Evolutionary conservation across 1,140 invertebrate species (phyloP).

Genomic region (Maconellicoccus hirsutus): DNA sequence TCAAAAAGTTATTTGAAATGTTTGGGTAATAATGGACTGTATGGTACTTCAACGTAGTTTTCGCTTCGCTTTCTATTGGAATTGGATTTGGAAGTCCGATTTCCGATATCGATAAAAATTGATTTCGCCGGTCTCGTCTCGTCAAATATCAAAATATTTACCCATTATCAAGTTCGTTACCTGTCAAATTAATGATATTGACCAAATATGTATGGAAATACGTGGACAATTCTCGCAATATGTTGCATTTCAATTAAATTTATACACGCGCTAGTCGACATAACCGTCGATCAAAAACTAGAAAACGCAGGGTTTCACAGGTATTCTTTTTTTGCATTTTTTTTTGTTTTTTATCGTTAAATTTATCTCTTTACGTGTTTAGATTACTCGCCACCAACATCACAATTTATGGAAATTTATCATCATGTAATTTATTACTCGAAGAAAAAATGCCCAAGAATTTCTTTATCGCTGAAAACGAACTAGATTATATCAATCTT

Average conservation of each 20-base stretch:
- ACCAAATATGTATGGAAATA: no score
- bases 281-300: not conserved
- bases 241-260: not conserved
- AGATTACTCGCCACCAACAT: not conserved
- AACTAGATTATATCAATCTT: not conserved
- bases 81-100: no score
- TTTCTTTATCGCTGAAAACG: not conserved
- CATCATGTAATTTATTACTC: not conserved
- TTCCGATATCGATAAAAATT: no score
- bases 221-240: no score
- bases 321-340: not conserved
- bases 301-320: slow-evolving; percentile 1
- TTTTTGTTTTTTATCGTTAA: not conserved
- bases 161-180: no score
- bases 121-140: no score
- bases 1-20: no score
- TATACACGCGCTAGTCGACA: not conserved
- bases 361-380: not conserved
- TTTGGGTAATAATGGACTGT: no score
- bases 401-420: not conserved
- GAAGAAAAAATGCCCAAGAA: not conserved
- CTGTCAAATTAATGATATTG: no score
- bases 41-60: no score
- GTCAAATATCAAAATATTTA: no score
- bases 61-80: no score